Evolutionary conservation across 2,888 invertebrate species (phyloP).

Genomic region (Osmoderma eremita): DNA sequence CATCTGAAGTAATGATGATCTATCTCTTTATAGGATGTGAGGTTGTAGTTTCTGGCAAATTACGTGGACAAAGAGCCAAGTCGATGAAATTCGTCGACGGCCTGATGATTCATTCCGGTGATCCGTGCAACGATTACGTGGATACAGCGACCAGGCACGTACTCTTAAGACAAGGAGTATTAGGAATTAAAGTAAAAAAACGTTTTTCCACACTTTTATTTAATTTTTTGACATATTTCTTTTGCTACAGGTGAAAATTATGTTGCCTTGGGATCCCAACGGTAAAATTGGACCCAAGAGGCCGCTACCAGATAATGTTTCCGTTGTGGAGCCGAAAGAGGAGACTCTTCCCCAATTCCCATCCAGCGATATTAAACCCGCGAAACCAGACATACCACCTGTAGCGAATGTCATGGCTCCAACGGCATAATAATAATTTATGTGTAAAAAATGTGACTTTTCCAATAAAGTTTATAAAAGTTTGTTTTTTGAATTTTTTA

Average conservation of each 20-base stretch:
- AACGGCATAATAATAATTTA: conserved; percentile 53
- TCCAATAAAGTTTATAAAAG: conserved; percentile 50
- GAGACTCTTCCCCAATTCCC: conserved; percentile 82
- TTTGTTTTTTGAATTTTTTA: neutral
- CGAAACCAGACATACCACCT: conserved; percentile 69
- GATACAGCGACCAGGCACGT: conserved; percentile 99
- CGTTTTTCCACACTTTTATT: too few species aligned
- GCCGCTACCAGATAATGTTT: conserved; percentile 97
- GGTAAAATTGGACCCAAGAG: conserved; percentile 98
- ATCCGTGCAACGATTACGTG: conserved; percentile 98
- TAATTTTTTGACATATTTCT: neutral
- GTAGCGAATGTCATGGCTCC: conserved; percentile 53
- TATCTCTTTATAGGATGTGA: conserved; percentile 85
- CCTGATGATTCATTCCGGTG: conserved; percentile 99
- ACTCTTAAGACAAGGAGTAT: conserved; percentile 88
- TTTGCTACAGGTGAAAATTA: conserved; percentile 88
- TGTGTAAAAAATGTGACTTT: conserved; percentile 45
- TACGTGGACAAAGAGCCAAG: conserved; percentile 98
- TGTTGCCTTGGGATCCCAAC: conserved; percentile 98
- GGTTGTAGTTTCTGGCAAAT: conserved; percentile 98
- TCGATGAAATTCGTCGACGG: conserved; percentile 99
- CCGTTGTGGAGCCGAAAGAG: conserved; percentile 97
- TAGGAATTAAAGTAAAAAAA: conserved; percentile 74
- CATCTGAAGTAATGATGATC: too few species aligned
- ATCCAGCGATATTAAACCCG: conserved; percentile 79